Evolutionary conservation across 2,888 invertebrate genomes (phyloP), one percentile per base, ranked within the genome.

Genomic region (Orchesella flavescens): DNA sequence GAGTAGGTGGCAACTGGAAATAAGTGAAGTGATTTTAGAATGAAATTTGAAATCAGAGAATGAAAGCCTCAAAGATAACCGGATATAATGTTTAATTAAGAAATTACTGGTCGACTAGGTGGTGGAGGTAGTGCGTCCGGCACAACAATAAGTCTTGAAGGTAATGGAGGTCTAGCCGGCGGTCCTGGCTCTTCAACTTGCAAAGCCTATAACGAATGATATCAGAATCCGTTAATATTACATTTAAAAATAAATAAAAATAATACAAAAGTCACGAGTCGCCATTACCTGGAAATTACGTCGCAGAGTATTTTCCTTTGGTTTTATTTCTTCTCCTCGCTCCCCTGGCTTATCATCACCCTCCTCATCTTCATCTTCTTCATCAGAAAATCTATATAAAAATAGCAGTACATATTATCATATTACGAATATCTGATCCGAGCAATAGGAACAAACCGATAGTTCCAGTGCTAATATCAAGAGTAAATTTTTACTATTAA

Each of bases 231-330:
- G n/a, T n/a, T n/a, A n/a, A n/a, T n/a, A n/a, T n/a, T n/a, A n/a
- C n/a, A n/a, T n/a, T n/a, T n/a, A n/a, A n/a, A n/a, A n/a, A n/a
- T n/a, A 34, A 34, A 34, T 34, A 34, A 34, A 7, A 34, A 34
- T 7, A n/a, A n/a, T n/a, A n/a, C n/a, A n/a, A n/a, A n/a, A n/a
- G n/a, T n/a, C n/a, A 55, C 46, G 9, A 7, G 46, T 13, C 13
- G 46, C 46, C 13, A 46, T 69, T n/a, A 84, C 84, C 90, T 98
- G 97, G 93, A 99, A 99, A 92, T 99, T 99, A 84, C 98, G 93
- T 63, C 98, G 94, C 85, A 99, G 92, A 13, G 99, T 99, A 90
- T 98, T 97, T 78, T 98, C 98, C 83, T 96, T 96, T 83, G 93
- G 93, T 74, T 94, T 94, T 90, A 96, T 96, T 87, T 98, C 95